These are phyloP conservation scores for Irena cyanogastra DNA, from an alignment of 2,113 vertebrate genomes.

Conservation along the genomic window DNA sequence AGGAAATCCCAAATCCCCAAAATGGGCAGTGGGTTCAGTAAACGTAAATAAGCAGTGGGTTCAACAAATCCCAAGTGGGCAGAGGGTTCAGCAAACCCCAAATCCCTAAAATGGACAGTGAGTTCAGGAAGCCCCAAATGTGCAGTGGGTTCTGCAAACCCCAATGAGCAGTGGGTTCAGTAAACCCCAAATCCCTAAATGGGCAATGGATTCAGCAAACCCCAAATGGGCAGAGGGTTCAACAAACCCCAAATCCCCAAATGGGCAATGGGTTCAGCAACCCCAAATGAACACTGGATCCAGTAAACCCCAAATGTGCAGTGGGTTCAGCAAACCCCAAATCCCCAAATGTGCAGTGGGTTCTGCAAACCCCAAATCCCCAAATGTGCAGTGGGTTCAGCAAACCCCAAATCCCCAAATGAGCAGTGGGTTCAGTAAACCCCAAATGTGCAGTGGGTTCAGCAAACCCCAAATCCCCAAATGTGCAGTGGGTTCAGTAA, in stretches of 20 bases:
- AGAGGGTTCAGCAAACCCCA: background rate
- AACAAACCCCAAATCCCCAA: too few relatives aligned
- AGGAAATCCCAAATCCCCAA: background rate
- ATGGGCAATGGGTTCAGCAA: background rate
- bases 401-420: background rate
- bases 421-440: too few relatives aligned
- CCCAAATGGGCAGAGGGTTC: fast-evolving
- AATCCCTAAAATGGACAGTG: too few relatives aligned
- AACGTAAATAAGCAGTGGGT: too few relatives aligned
- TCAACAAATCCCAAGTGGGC: too few relatives aligned
- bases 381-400: background rate
- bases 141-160: background rate
- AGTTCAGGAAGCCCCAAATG: background rate
- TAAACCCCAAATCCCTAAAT: fast-evolving
- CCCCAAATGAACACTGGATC: too few relatives aligned
- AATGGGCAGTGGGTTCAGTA: too few relatives aligned
- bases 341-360: background rate
- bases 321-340: background rate
- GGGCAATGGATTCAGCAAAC: background rate
- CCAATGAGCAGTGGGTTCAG: background rate
- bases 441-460: background rate
- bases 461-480: too few relatives aligned
- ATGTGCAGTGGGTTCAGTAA: too few relatives aligned
- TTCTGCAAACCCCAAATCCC: fast-evolving
- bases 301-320: background rate